Conservation (phyloP, 2,888 invertebrate species). For the Megalurothrips usitatus region DNA sequence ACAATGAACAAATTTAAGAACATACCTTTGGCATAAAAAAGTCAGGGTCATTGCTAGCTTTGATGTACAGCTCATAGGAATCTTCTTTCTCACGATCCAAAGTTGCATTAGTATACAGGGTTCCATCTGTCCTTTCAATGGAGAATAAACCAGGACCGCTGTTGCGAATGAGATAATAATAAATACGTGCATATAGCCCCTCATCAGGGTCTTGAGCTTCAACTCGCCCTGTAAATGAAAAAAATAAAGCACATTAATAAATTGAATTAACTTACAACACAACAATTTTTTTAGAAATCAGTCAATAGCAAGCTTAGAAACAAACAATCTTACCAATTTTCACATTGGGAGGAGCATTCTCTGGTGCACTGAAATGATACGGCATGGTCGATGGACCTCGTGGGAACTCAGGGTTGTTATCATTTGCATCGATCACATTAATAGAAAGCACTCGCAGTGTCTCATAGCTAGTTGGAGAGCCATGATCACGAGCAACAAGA, state of each 20-base stretch:
- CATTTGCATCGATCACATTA: constrained; percentile 71
- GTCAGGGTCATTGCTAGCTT: constrained; percentile 80
- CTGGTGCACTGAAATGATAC: constrained; percentile 65
- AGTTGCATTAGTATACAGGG: constrained; percentile 69
- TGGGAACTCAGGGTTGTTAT: constrained; percentile 73
- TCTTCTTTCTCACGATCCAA: constrained; percentile 77
- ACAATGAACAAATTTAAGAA: background rate
- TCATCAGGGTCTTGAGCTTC: constrained; percentile 71
- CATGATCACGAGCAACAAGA: constrained; percentile 77
- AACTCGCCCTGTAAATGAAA: constrained; percentile 55
- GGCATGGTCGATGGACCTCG: constrained; percentile 51
- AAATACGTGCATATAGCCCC: constrained; percentile 75
- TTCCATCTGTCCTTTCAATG: constrained; percentile 74
- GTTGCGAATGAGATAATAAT: constrained; percentile 73
- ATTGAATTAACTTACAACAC: constrained; percentile 28
- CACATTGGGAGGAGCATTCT: constrained; percentile 62
- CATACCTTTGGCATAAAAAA: constrained; percentile 53
- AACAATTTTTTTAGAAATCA: background rate
- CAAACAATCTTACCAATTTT: constrained; percentile 55
- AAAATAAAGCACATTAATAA: constrained; percentile 28
- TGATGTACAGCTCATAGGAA: constrained; percentile 68
- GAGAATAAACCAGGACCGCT: constrained; percentile 73
- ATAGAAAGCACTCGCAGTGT: constrained; percentile 69
- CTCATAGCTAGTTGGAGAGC: constrained; percentile 74
- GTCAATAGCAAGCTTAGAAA: constrained; percentile 19